Percentiles rank a stretch among this genome's conserved stretches.
phyloP scores from a whole-genome alignment of 2,888 invertebrate species.

The Leptinotarsa tumamoca region DNA sequence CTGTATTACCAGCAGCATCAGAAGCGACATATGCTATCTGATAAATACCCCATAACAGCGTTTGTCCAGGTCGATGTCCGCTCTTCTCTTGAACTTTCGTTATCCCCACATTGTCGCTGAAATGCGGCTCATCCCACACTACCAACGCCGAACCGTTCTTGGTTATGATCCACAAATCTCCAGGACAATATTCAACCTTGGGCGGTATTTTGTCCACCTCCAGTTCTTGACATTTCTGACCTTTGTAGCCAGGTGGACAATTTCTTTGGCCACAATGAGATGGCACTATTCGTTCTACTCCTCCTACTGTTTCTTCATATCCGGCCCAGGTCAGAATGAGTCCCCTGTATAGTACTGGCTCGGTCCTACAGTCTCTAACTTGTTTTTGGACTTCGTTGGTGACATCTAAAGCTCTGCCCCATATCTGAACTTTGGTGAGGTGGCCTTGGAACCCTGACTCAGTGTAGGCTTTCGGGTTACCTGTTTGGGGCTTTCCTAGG shows the following conservation, averaged over 20 bases:
- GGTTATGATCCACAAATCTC: conserved; percentile 93
- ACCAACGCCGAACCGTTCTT: conserved; percentile 92
- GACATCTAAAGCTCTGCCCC: conserved; percentile 91
- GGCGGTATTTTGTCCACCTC: conserved; percentile 75
- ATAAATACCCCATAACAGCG: conserved; percentile 90
- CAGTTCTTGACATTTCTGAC: conserved; percentile 85
- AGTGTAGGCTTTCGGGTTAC: conserved; percentile 83
- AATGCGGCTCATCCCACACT: conserved; percentile 91
- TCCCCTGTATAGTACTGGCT: conserved; percentile 88
- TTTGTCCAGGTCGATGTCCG: conserved; percentile 89
- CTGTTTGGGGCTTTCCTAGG: conserved; percentile 88
- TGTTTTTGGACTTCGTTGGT: conserved; percentile 94
- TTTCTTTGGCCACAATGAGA: conserved; percentile 91
- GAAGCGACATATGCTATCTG: conserved; percentile 94
- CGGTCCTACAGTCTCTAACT: conserved; percentile 91
- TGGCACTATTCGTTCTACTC: conserved; percentile 91
- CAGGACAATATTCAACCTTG: conserved; percentile 89
- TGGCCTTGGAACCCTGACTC: conserved; percentile 96
- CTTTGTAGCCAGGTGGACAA: conserved; percentile 89
- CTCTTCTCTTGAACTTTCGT: conserved; percentile 84
- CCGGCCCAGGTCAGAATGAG: conserved; percentile 93
- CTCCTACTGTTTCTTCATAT: conserved; percentile 88
- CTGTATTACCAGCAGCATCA: conserved; percentile 92
- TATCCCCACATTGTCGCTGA: conserved; percentile 89
- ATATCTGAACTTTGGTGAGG: conserved; percentile 92